Percentiles rank a stretch among this genome's conserved stretches.
These are phyloP conservation scores for Deroplatys truncata DNA, from an alignment of 2,888 invertebrate genomes.

Conservation along the genomic window DNA sequence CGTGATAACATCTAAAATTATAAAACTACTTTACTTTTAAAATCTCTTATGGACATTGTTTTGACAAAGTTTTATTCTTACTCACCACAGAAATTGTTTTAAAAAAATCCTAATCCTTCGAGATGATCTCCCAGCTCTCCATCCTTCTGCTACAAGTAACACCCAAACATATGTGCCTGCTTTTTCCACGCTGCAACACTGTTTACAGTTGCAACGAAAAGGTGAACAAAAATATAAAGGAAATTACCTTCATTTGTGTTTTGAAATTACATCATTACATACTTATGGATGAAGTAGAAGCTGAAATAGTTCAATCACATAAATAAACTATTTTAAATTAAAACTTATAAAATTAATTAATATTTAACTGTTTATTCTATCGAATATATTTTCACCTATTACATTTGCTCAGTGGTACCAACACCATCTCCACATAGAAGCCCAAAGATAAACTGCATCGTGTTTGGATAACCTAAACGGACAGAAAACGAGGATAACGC, in stretches of 20 bases:
- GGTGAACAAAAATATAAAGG: neutral
- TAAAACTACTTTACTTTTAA: neutral
- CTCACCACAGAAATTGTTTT: neutral
- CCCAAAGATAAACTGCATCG: neutral
- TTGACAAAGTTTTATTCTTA: neutral
- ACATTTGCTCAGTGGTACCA: neutral
- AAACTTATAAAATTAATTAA: neutral
- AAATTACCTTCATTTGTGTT: neutral
- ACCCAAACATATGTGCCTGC: conserved; percentile 15
- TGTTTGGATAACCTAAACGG: neutral
- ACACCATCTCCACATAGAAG: neutral
- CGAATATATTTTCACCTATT: neutral
- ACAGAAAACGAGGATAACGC: neutral
- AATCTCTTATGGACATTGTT: neutral
- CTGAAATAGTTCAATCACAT: neutral
- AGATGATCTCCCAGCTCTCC: neutral
- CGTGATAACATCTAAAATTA: neutral
- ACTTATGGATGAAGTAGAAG: neutral
- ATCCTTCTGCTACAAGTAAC: conserved; percentile 6
- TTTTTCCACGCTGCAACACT: conserved; percentile 19
- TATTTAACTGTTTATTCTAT: neutral
- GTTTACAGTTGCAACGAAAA: conserved; percentile 9
- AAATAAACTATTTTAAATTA: neutral
- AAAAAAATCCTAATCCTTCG: neutral
- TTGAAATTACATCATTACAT: neutral